phyloP scores from a whole-genome alignment of 2,113 vertebrate genomes.

The Physeter macrocephalus region DNA sequence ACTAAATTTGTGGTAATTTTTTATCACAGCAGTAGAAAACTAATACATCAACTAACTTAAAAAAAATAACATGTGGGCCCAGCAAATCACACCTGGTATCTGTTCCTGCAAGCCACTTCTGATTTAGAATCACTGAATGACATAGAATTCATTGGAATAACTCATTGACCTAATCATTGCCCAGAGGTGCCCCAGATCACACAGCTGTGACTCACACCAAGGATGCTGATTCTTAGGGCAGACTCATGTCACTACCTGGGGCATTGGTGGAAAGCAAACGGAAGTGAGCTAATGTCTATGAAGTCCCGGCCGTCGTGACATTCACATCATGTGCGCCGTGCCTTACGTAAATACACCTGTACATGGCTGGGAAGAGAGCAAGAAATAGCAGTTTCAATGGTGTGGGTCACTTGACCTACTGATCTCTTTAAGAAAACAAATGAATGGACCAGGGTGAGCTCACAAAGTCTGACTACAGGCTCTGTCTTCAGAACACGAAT shows the following conservation, averaged over 20 bases:
- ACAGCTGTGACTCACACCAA: not conserved
- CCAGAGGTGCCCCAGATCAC: not conserved
- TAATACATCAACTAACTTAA: not conserved
- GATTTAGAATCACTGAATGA: not conserved
- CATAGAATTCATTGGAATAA: not conserved
- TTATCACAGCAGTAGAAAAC: not conserved
- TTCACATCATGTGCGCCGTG: not conserved
- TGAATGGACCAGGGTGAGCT: not conserved
- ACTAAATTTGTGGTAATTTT: not conserved
- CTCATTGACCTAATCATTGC: not conserved
- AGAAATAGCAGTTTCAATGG: too few relatives aligned
- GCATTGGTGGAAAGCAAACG: rapidly evolving
- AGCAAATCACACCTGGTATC: not conserved
- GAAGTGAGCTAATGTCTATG: not conserved
- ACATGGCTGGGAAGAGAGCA: not conserved
- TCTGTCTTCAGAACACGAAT: not conserved
- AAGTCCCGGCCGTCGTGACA: not conserved
- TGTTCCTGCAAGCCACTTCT: not conserved
- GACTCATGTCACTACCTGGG: rapidly evolving
- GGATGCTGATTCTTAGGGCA: not conserved
- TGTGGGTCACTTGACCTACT: not conserved
- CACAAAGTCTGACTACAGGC: not conserved
- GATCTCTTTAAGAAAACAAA: not conserved
- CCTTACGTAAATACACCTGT: not conserved
- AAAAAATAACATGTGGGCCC: not conserved